These are phyloP conservation scores for Cephalopterus ornatus DNA, from an alignment of 2,113 vertebrate species.

Conservation along the genomic window DNA sequence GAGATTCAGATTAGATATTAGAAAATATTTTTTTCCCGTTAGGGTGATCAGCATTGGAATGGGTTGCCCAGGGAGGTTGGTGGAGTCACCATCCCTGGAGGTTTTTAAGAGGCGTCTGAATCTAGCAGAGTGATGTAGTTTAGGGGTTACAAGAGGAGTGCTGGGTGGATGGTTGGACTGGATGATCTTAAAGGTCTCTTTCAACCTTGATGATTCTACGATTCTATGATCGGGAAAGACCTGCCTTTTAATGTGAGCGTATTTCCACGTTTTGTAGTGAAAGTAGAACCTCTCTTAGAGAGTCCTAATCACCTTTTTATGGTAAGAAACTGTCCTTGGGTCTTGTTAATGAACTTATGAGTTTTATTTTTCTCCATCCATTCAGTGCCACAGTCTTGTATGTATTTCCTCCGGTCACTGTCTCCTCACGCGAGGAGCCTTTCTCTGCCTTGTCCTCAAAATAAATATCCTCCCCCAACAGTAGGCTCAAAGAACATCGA, in stretches of 20 bases:
- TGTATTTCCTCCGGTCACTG: neutral
- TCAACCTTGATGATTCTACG: neutral
- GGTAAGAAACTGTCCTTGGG: neutral
- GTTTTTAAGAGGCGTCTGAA: neutral
- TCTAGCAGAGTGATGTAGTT: neutral
- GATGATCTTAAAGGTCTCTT: neutral
- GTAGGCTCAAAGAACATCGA: neutral
- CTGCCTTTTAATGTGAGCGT: fast-evolving
- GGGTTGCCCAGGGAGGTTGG: neutral
- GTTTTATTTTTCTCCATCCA: neutral
- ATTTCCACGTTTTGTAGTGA: neutral
- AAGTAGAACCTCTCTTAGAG: neutral
- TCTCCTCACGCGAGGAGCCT: fast-evolving
- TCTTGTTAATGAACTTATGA: fast-evolving
- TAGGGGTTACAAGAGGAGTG: neutral
- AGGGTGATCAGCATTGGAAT: fast-evolving
- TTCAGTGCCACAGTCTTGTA: neutral
- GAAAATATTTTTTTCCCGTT: neutral
- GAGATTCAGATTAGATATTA: neutral
- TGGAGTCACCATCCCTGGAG: neutral
- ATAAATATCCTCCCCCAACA: neutral
- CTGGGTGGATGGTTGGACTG: neutral
- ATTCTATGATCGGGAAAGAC: neutral
- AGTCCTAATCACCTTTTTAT: neutral
- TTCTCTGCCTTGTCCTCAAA: neutral